A percentile compares a stretch with the other conserved stretches of the same genome.
Evolutionary conservation across 2,888 invertebrate genomes (phyloP).

Genomic region (Nymphalis urticae): DNA sequence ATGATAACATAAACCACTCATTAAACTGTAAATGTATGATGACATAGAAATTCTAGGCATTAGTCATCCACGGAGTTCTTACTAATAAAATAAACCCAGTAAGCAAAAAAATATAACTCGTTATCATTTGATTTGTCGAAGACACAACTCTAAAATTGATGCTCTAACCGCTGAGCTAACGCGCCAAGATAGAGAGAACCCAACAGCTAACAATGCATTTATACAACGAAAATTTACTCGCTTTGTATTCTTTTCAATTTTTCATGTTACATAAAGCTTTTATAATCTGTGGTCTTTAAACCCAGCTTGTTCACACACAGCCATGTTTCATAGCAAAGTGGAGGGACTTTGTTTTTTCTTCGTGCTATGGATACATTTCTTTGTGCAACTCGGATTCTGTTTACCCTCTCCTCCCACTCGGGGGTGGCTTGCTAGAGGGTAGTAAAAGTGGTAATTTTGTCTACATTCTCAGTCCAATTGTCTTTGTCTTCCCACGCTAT

Average conservation of each 20-base stretch:
- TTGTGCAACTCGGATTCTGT: constrained; percentile 16
- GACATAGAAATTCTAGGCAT: too few relatives aligned
- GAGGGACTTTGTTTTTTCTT: constrained; percentile 11
- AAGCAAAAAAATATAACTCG: too few relatives aligned
- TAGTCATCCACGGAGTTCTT: too few relatives aligned
- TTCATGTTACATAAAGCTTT: background rate
- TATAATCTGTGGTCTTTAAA: constrained; percentile 9
- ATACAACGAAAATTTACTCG: background rate
- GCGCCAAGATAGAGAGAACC: too few relatives aligned
- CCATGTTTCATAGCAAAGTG: constrained; percentile 19
- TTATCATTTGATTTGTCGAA: too few relatives aligned
- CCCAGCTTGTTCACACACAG: constrained; percentile 7
- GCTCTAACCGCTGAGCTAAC: too few relatives aligned
- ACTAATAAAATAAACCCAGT: too few relatives aligned
- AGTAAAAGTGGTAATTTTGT: constrained; percentile 17
- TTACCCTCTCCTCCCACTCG: constrained; percentile 1
- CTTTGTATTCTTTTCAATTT: background rate
- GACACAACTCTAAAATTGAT: too few relatives aligned
- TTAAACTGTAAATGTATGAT: too few relatives aligned
- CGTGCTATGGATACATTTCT: constrained; percentile 14
- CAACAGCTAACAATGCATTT: background rate
- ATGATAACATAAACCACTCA: too few relatives aligned
- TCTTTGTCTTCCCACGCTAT: constrained; percentile 21
- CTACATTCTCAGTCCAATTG: constrained; percentile 27
- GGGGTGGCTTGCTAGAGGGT: constrained; percentile 1